Conservation (phyloP, 2,888 invertebrate genomes). For the Pterostichus madidus region DNA sequence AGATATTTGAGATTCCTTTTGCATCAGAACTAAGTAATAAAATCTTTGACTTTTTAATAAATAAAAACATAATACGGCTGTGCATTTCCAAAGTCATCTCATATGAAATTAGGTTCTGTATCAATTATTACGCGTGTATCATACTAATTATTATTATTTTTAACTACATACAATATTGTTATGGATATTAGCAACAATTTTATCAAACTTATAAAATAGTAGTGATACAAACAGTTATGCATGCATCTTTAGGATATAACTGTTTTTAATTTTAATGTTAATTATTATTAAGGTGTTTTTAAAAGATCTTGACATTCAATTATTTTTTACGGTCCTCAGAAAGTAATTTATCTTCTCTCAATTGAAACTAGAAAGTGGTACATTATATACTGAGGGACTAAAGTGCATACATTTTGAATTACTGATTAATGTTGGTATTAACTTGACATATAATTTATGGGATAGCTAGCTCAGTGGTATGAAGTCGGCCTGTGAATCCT, state of each 20-base stretch:
- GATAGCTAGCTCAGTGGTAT: no score
- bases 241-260: neutral
- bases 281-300: neutral
- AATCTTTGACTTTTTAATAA: constrained; percentile 35
- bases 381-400: no score
- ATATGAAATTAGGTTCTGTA: constrained; percentile 15
- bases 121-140: constrained; percentile 17
- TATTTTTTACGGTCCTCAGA: no score
- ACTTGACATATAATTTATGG: no score
- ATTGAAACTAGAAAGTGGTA: no score
- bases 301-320: no score
- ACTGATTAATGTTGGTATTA: no score
- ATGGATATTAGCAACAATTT: constrained; percentile 13
- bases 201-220: neutral
- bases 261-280: no score
- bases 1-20: constrained; percentile 5
- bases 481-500: no score
- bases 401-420: no score
- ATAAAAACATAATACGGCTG: constrained; percentile 61
- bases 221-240: neutral
- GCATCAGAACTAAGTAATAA: neutral
- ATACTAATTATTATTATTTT: constrained; percentile 4
- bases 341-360: no score
- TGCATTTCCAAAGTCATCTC: constrained; percentile 53
- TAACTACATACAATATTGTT: constrained; percentile 6